phyloP scores from a whole-genome alignment of 2,888 invertebrate genomes.

The Chymomyza procnemis region DNA sequence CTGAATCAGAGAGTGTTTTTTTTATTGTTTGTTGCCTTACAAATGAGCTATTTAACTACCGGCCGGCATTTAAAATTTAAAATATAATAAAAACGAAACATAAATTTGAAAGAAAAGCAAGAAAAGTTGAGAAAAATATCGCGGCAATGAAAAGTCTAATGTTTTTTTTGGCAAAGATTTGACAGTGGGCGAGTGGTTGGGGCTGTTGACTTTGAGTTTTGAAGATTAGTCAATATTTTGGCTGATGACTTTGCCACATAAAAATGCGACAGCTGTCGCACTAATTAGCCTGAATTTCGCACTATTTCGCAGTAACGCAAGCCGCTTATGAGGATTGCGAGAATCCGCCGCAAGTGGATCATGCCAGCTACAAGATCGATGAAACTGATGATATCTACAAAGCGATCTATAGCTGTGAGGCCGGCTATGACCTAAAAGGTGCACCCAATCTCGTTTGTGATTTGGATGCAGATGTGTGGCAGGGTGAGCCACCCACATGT shows the following conservation, averaged over 20 bases:
- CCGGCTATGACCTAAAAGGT: slow-evolving; percentile 74
- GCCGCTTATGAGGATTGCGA: slow-evolving; percentile 74
- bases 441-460: slow-evolving; percentile 67
- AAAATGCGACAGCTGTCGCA: slow-evolving; percentile 16
- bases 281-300: slow-evolving; percentile 14
- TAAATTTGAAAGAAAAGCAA: slow-evolving; percentile 46
- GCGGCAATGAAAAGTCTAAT: slow-evolving; percentile 38
- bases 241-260: slow-evolving; percentile 15
- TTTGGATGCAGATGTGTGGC: slow-evolving; percentile 76
- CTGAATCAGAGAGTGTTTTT: slow-evolving; percentile 41
- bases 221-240: slow-evolving; percentile 18
- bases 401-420: slow-evolving; percentile 72
- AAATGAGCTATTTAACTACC: slow-evolving; percentile 54
- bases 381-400: slow-evolving; percentile 73
- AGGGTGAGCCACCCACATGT: slow-evolving; percentile 74
- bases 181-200: slow-evolving; percentile 1
- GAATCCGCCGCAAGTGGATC: slow-evolving; percentile 70
- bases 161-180: slow-evolving; percentile 37
- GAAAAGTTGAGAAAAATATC: slow-evolving; percentile 23
- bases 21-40: slow-evolving; percentile 22
- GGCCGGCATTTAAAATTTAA: slow-evolving; percentile 58
- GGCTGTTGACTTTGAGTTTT: slow-evolving; percentile 14
- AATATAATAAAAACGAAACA: slow-evolving; percentile 45
- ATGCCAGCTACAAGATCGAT: slow-evolving; percentile 62
- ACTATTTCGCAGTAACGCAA: slow-evolving; percentile 21